Conservation (phyloP, 2,888 invertebrate species). For the Diaprepes abbreviatus region DNA sequence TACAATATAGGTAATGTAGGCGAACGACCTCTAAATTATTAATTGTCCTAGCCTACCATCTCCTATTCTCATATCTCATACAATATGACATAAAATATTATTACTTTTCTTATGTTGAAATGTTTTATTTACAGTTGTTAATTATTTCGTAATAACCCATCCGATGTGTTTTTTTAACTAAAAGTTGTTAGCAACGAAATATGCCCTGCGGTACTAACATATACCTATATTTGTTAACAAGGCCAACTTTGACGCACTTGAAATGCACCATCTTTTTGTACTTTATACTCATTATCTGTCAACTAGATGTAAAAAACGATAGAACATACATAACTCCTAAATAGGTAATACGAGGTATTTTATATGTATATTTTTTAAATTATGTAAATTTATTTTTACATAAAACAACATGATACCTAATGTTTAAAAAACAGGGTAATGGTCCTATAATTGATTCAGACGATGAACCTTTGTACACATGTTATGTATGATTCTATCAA, state of each 20-base stretch:
- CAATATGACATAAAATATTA: too few species aligned
- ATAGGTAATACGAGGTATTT: not conserved
- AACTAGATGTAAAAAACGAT: slow-evolving; percentile 5
- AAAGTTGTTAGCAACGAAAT: not conserved
- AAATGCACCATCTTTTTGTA: slow-evolving; percentile 12
- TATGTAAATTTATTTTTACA: not conserved
- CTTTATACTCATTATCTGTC: slow-evolving; percentile 18
- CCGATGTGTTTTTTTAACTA: not conserved
- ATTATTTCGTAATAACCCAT: not conserved
- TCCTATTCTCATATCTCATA: too few species aligned
- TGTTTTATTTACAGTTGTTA: not conserved
- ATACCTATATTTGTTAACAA: slow-evolving; percentile 8
- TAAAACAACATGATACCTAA: too few species aligned
- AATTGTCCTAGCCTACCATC: too few species aligned
- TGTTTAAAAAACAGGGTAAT: too few species aligned
- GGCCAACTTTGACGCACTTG: slow-evolving; percentile 19
- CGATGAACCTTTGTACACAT: too few species aligned
- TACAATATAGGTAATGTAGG: too few species aligned
- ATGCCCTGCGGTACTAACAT: too few species aligned
- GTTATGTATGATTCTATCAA: too few species aligned
- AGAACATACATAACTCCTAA: slow-evolving; percentile 10
- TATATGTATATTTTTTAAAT: not conserved
- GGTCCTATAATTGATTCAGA: too few species aligned
- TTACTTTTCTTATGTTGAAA: too few species aligned
- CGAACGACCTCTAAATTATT: too few species aligned